phyloP scores from a whole-genome alignment of 2,113 vertebrate species.

The Carassius gibelio region DNA sequence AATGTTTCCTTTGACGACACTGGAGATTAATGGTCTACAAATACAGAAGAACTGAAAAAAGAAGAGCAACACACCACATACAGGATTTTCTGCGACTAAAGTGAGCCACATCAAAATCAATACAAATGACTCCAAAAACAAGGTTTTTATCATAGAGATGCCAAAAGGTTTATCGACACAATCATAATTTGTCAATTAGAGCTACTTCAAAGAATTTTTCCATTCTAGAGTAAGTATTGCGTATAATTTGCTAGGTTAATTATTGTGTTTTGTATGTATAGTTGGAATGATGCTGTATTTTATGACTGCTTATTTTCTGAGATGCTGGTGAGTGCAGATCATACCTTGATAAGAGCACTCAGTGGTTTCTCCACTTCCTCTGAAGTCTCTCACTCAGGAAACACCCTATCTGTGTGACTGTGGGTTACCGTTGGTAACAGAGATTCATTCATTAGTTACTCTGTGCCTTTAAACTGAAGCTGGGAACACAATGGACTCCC shows the following conservation, averaged over 20 bases:
- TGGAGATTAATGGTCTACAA: constrained; percentile 21
- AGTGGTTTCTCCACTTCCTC: constrained; percentile 34
- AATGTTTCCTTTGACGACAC: constrained; percentile 29
- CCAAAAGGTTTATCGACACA: neutral
- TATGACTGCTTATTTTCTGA: constrained; percentile 1
- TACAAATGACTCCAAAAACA: neutral
- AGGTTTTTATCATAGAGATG: too few species aligned
- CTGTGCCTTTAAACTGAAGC: neutral
- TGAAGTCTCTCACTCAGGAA: constrained; percentile 1
- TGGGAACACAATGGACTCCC: neutral
- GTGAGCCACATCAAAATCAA: neutral
- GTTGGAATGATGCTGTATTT: neutral
- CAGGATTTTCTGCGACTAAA: neutral
- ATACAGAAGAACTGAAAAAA: constrained; percentile 5
- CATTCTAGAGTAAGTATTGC: neutral
- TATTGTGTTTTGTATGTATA: constrained; percentile 13
- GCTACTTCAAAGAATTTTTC: neutral
- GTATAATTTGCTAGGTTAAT: neutral
- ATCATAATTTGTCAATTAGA: neutral
- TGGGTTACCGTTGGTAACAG: neutral
- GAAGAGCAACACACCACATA: constrained; percentile 8
- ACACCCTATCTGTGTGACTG: constrained; percentile 21
- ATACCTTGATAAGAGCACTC: constrained; percentile 27
- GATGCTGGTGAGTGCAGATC: neutral
- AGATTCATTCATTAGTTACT: constrained; percentile 32